Evolutionary conservation across 2,888 invertebrate species (phyloP).

Genomic region (Plebejus melissa): DNA sequence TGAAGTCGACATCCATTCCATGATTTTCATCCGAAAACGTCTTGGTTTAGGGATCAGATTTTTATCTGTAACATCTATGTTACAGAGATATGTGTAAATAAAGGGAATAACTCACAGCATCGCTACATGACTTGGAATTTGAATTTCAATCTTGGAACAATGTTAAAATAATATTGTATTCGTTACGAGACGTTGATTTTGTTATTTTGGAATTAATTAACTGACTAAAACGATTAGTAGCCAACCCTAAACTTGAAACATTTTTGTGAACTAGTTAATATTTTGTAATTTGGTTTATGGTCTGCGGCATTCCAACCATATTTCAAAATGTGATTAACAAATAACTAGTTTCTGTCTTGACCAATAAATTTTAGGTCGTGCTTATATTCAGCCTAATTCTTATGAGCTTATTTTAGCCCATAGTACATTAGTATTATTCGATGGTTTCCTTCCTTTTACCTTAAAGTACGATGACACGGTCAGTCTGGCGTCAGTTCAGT

Average conservation of each 20-base stretch:
- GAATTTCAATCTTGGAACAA: not conserved
- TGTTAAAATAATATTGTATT: not conserved
- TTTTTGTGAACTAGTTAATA: constrained; percentile 12
- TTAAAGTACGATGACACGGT: no score
- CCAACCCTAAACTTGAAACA: not conserved
- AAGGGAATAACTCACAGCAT: not conserved
- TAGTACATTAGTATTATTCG: no score
- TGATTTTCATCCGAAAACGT: no score
- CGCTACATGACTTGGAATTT: no score
- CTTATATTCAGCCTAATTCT: not conserved
- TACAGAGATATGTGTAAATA: not conserved
- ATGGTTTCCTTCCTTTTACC: no score
- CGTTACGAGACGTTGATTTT: not conserved
- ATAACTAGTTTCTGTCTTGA: not conserved
- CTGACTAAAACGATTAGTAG: not conserved
- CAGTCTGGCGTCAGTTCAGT: no score
- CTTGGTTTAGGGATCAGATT: no score
- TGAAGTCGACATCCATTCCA: no score
- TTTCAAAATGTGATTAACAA: not conserved
- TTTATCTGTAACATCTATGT: no score
- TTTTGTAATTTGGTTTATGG: constrained; percentile 14
- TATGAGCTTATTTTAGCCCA: not conserved
- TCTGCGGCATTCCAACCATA: not conserved
- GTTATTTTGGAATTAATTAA: not conserved
- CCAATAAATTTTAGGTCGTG: not conserved